phyloP scores from a whole-genome alignment of 2,888 invertebrate species.

The Therioaphis trifolii region DNA sequence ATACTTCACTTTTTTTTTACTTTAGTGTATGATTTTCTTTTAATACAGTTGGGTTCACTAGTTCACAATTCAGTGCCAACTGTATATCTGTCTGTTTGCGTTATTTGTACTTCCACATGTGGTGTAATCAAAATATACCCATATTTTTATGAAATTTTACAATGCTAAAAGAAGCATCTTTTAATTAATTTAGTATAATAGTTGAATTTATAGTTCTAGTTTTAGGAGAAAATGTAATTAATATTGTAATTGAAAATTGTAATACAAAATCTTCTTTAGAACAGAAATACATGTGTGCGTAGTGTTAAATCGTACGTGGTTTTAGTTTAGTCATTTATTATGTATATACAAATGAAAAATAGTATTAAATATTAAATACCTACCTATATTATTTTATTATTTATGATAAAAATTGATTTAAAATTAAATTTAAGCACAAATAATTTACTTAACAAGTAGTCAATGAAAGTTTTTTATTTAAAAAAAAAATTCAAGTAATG shows the following conservation, averaged over 20 bases:
- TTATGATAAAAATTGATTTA: no score
- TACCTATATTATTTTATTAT: no score
- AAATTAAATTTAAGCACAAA: no score
- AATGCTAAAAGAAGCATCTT: slow-evolving; percentile 32
- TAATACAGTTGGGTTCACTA: slow-evolving; percentile 9
- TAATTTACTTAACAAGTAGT: no score
- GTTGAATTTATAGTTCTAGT: neutral
- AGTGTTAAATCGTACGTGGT: no score
- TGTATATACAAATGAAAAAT: no score
- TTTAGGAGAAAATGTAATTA: neutral
- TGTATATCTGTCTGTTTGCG: neutral
- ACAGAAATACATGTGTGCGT: no score
- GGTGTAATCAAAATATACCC: slow-evolving; percentile 51
- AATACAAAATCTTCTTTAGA: no score
- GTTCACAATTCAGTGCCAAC: slow-evolving; percentile 36
- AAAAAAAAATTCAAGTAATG: no score
- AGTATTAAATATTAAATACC: no score
- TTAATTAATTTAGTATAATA: slow-evolving; percentile 37
- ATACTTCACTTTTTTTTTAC: neutral
- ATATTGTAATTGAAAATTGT: neutral
- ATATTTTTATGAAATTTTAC: slow-evolving; percentile 29
- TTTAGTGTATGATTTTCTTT: slow-evolving; percentile 38
- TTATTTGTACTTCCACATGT: slow-evolving; percentile 53
- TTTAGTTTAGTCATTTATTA: no score
- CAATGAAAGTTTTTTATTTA: no score